Evolutionary conservation across 2,797 vertebrate genomes (phyloP).

Genomic region (Poeciliopsis paucimaculata): DNA sequence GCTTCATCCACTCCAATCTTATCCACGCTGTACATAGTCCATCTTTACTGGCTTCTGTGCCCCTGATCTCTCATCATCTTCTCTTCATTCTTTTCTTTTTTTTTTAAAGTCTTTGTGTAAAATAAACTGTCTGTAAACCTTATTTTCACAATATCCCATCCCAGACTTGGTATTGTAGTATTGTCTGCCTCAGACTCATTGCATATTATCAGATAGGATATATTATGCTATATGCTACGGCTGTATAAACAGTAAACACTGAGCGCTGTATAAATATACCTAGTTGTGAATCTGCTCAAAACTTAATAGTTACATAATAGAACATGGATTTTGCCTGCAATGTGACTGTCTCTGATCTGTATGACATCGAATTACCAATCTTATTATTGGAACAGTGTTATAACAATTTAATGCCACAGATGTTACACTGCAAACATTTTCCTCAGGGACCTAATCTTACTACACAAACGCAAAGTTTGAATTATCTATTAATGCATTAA

Average conservation of each 20-base stretch:
- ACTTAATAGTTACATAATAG: slow-evolving; percentile 11
- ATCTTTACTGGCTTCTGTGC: slow-evolving; percentile 85
- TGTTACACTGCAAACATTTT: slow-evolving; percentile 49
- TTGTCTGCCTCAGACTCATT: slow-evolving; percentile 81
- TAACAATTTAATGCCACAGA: slow-evolving; percentile 44
- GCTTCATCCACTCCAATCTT: slow-evolving; percentile 68
- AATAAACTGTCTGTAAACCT: slow-evolving; percentile 64
- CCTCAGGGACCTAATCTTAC: slow-evolving; percentile 68
- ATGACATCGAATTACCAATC: slow-evolving; percentile 26
- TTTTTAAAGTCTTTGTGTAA: slow-evolving; percentile 66
- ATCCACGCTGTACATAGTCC: slow-evolving; percentile 89
- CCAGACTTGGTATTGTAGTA: slow-evolving; percentile 85
- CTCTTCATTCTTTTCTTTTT: slow-evolving; percentile 41
- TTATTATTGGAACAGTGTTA: slow-evolving; percentile 39
- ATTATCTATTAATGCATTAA: slow-evolving; percentile 25
- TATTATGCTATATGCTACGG: slow-evolving; percentile 77
- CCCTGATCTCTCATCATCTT: slow-evolving; percentile 78
- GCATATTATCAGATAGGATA: slow-evolving; percentile 80
- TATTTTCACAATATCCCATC: slow-evolving; percentile 33
- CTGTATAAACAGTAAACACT: slow-evolving; percentile 32
- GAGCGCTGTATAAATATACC: slow-evolving; percentile 25
- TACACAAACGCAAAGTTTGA: slow-evolving; percentile 43
- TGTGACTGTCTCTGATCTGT: slow-evolving; percentile 17
- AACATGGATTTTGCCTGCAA: slow-evolving; percentile 18
- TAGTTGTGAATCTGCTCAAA: slow-evolving; percentile 16